Evolutionary conservation across 1,140 invertebrate species (phyloP).

Genomic region (Charaxes varanes): DNA sequence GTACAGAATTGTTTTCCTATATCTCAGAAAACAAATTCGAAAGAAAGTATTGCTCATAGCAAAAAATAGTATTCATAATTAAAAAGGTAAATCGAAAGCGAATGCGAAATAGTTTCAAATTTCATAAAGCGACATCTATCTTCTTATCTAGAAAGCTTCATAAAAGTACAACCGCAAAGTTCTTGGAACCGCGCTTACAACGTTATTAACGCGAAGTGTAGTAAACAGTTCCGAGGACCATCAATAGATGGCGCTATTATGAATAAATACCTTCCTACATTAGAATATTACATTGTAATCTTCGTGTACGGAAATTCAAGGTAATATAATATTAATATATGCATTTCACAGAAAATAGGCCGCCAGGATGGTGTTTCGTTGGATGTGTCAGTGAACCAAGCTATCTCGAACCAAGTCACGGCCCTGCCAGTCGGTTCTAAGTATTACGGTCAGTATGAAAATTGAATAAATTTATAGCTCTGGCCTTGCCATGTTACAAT

Average conservation of each 20-base stretch:
- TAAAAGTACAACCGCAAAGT: no score
- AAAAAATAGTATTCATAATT: no score
- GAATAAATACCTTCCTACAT: conserved; percentile 5
- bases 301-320: conserved; percentile 4
- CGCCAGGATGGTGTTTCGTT: conserved; percentile 42
- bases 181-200: no score
- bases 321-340: conserved; percentile 17
- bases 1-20: no score
- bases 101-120: no score
- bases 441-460: conserved; percentile 64
- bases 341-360: conserved; percentile 53
- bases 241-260: conserved; percentile 32
- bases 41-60: no score
- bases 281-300: background rate
- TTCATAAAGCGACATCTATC: conserved; percentile 11
- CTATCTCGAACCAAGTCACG: conserved; percentile 50
- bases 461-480: conserved; percentile 40
- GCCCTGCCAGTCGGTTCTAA: conserved; percentile 41
- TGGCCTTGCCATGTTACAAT: no score
- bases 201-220: no score
- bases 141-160: no score
- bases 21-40: no score
- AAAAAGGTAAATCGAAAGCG: no score
- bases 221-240: background rate
- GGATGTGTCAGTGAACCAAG: conserved; percentile 43